These are phyloP conservation scores for Thunnus maccoyii DNA, from an alignment of 2,113 vertebrate species.

Conservation along the genomic window DNA sequence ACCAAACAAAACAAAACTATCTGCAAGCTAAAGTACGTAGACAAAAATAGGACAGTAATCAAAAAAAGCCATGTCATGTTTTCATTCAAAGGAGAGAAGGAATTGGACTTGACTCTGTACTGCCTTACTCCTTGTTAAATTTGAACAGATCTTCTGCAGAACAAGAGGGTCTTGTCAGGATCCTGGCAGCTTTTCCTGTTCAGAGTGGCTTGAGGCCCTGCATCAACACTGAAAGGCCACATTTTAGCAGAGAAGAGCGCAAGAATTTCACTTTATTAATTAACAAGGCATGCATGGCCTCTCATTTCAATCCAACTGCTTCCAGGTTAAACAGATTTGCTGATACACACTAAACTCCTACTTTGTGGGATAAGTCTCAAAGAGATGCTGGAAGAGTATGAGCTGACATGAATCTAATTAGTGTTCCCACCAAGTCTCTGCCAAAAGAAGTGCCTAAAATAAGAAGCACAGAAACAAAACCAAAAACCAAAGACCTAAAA, in stretches of 20 bases:
- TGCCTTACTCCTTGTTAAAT: not conserved
- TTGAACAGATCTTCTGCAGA: constrained; percentile 3
- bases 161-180: constrained; percentile 40
- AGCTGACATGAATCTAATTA: constrained; percentile 19
- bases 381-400: not conserved
- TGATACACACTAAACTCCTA: not conserved
- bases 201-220: constrained; percentile 8
- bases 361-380: not conserved
- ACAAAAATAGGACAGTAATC: constrained; percentile 15
- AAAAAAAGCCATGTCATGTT: not conserved
- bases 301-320: constrained; percentile 33
- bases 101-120: not conserved
- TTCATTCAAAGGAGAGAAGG: constrained; percentile 9
- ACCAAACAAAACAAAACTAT: not conserved
- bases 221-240: constrained; percentile 1
- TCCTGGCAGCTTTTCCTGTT: constrained; percentile 20
- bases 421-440: not conserved
- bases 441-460: too few species aligned
- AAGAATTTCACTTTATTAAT: constrained; percentile 25
- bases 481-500: not conserved
- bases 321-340: constrained; percentile 24
- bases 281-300: constrained; percentile 23
- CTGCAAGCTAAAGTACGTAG: not conserved
- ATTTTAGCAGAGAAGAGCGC: constrained; percentile 7
- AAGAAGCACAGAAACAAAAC: not conserved